Evolutionary conservation across 2,888 invertebrate genomes (phyloP).

Genomic region (Trissoscelio sp.): DNA sequence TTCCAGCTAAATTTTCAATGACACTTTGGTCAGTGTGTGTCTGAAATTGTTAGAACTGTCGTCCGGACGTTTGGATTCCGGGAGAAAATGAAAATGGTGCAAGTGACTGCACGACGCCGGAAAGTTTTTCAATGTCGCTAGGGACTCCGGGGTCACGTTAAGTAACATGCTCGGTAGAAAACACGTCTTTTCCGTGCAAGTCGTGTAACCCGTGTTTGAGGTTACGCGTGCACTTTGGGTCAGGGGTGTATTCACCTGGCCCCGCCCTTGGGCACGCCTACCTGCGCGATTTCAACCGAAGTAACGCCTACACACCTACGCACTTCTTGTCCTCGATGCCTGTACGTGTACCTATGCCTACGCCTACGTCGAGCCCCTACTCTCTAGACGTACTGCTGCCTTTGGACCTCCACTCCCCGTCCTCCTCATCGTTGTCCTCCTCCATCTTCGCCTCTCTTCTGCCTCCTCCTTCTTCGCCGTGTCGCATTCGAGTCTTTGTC

Average conservation of each 20-base stretch:
- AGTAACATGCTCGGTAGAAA: conserved; percentile 20
- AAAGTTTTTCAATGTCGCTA: conserved; percentile 48
- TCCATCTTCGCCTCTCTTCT: conserved; percentile 46
- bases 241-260: conserved; percentile 79
- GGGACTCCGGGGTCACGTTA: conserved; percentile 31
- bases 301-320: conserved; percentile 80
- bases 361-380: conserved; percentile 72
- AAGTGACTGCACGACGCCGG: conserved; percentile 19
- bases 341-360: conserved; percentile 72
- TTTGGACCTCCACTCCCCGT: no score
- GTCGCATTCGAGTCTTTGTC: conserved; percentile 60
- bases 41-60: neutral
- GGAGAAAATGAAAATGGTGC: conserved; percentile 24
- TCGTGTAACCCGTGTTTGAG: conserved; percentile 50
- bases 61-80: neutral
- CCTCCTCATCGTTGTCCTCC: conserved; percentile 26
- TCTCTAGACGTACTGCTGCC: conserved; percentile 68
- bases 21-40: no score
- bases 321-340: conserved; percentile 62
- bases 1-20: no score
- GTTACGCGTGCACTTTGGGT: conserved; percentile 66
- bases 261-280: conserved; percentile 83
- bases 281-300: conserved; percentile 79
- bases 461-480: conserved; percentile 51
- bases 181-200: conserved; percentile 45